phyloP scores from a whole-genome alignment of 1,140 invertebrate species.

The Kradibia gibbosae region DNA sequence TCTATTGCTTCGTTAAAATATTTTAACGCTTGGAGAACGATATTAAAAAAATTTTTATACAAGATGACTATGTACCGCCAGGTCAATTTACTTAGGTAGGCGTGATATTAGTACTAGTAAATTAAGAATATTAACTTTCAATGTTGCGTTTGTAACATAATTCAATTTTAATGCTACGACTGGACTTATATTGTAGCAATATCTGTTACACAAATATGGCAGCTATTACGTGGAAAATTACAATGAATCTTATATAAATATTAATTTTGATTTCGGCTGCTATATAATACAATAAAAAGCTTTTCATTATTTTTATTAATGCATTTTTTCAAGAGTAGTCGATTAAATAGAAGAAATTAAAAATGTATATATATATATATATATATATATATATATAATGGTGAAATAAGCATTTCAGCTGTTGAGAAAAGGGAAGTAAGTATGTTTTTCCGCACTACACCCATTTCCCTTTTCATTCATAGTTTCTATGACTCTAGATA shows the following conservation, averaged over 20 bases:
- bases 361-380: no score
- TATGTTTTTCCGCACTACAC: conserved; percentile 6
- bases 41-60: conserved; percentile 5
- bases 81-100: not conserved
- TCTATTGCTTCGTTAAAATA: not conserved
- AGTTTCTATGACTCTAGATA: not conserved
- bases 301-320: no score
- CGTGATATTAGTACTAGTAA: not conserved
- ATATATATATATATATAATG: no score
- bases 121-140: conserved; percentile 8
- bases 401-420: conserved; percentile 25
- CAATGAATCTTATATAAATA: no score
- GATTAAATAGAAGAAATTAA: no score
- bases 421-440: conserved; percentile 18
- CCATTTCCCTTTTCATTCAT: not conserved
- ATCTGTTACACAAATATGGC: no score
- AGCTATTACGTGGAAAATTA: no score
- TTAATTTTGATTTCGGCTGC: no score
- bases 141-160: not conserved
- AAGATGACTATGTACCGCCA: not conserved
- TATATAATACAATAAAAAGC: no score
- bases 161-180: not conserved
- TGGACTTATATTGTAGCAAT: not conserved
- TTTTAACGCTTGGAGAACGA: not conserved
- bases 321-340: no score